A percentile compares a stretch with the other conserved stretches of the same genome.
Evolutionary conservation across 2,888 invertebrate species (phyloP).

Genomic region (Cephus spinipes): DNA sequence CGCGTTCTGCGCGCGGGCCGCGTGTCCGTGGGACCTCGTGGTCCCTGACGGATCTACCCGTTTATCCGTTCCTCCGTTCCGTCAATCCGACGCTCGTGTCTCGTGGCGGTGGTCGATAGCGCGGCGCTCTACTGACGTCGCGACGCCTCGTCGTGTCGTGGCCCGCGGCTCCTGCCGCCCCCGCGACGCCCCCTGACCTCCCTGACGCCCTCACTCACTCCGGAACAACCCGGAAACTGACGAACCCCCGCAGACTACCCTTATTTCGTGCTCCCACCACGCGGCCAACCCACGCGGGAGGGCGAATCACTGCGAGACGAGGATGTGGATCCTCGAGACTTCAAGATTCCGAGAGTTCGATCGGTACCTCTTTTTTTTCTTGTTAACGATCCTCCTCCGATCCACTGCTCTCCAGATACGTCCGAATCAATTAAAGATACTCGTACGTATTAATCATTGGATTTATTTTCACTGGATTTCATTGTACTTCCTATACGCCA

Average conservation of each 20-base stretch:
- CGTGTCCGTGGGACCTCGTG: constrained; percentile 25
- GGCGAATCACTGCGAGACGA: background rate
- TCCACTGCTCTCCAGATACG: background rate
- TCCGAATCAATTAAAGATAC: background rate
- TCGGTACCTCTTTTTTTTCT: background rate
- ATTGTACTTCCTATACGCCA: background rate
- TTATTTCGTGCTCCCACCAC: constrained; percentile 50
- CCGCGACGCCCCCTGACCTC: constrained; percentile 33
- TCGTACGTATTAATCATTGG: background rate
- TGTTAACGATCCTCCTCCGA: background rate
- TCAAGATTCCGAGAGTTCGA: background rate
- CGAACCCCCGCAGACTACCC: constrained; percentile 60
- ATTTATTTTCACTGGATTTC: background rate
- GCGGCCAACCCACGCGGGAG: constrained; percentile 28
- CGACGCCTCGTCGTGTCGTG: constrained; percentile 69
- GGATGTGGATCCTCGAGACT: background rate
- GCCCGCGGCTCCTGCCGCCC: constrained; percentile 67
- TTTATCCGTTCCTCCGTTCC: constrained; percentile 13
- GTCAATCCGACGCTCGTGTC: constrained; percentile 40
- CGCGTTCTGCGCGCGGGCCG: constrained; percentile 12
- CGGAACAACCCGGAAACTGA: constrained; percentile 65
- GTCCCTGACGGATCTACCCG: constrained; percentile 39
- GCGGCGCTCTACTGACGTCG: constrained; percentile 65
- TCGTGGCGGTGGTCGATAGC: constrained; percentile 64
- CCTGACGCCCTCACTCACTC: constrained; percentile 52